Evolutionary conservation across 2,888 invertebrate genomes (phyloP).

Genomic region (Chloroclysta siterata): DNA sequence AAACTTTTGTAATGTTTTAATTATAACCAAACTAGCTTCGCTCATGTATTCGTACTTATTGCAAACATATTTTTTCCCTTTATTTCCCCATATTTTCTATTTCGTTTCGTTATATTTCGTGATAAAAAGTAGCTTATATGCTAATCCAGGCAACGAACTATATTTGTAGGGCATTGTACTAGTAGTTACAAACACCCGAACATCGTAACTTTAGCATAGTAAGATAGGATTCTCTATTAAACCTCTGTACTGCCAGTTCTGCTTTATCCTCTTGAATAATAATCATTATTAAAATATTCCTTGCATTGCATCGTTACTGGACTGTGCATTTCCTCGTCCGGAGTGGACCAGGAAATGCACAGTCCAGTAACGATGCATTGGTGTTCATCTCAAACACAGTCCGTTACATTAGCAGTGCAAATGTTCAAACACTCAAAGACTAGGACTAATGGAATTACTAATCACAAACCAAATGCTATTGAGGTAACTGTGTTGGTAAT

Average conservation of each 20-base stretch:
- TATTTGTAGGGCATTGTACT: too few species aligned
- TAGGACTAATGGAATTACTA: constrained; percentile 55
- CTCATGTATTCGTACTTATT: too few species aligned
- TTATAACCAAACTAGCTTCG: too few species aligned
- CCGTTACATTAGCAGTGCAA: constrained; percentile 35
- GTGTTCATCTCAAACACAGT: not conserved
- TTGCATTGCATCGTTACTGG: not conserved
- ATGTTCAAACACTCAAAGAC: constrained; percentile 49
- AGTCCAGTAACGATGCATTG: not conserved
- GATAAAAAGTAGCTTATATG: too few species aligned
- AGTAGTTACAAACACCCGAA: too few species aligned
- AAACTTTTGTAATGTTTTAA: too few species aligned
- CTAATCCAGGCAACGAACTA: too few species aligned
- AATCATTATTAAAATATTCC: not conserved
- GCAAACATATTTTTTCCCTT: too few species aligned
- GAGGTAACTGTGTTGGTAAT: not conserved
- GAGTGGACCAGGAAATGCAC: too few species aligned
- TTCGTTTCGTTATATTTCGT: too few species aligned
- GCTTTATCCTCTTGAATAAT: not conserved
- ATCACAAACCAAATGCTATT: constrained; percentile 39
- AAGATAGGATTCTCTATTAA: not conserved
- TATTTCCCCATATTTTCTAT: too few species aligned
- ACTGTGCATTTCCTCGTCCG: not conserved
- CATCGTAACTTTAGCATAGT: too few species aligned
- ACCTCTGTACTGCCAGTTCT: not conserved